phyloP scores from a whole-genome alignment of 1,140 invertebrate genomes.

The Paraescarpia echinospica region DNA sequence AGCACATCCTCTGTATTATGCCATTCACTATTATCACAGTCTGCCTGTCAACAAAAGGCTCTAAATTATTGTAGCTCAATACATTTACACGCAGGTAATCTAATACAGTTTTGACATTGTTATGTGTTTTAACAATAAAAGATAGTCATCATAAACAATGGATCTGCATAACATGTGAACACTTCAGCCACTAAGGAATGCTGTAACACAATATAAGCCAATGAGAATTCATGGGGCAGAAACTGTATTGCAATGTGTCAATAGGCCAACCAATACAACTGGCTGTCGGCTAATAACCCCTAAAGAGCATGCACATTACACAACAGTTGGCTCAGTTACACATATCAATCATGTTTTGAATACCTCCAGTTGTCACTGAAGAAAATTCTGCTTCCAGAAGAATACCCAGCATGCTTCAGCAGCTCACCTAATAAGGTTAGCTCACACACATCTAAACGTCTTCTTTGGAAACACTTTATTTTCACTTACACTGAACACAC shows the following conservation, averaged over 20 bases:
- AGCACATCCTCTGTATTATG: constrained; percentile 65
- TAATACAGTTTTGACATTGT: neutral
- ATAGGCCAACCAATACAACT: neutral
- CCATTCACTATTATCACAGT: constrained; percentile 51
- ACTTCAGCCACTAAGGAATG: neutral
- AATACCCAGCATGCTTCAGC: neutral
- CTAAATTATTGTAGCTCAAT: neutral
- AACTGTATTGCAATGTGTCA: neutral
- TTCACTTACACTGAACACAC: too few relatives aligned
- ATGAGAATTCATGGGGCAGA: neutral
- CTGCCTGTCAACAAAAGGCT: constrained; percentile 37
- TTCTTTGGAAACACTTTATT: too few relatives aligned
- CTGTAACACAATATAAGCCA: neutral
- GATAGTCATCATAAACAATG: neutral
- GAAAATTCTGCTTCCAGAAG: neutral
- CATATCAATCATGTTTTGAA: neutral
- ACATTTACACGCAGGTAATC: neutral
- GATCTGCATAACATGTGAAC: neutral
- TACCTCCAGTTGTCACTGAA: neutral
- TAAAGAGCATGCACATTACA: neutral
- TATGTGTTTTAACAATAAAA: neutral
- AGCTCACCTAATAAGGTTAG: neutral
- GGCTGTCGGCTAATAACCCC: neutral
- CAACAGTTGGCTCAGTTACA: neutral
- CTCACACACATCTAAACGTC: neutral